phyloP scores from a whole-genome alignment of 2,113 vertebrate genomes.

The Megaceryle torquata region DNA sequence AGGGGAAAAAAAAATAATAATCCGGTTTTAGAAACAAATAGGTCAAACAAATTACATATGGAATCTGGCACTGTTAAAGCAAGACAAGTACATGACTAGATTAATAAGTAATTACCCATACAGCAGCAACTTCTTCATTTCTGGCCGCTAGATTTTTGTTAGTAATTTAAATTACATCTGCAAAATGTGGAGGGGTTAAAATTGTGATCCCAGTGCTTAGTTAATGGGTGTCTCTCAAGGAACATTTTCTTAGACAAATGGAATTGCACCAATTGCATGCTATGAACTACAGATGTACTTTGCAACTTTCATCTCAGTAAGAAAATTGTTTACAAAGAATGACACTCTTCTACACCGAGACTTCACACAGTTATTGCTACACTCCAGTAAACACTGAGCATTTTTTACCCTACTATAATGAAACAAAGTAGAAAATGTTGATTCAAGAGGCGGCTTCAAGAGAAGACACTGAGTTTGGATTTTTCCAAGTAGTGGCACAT shows the following conservation, averaged over 20 bases:
- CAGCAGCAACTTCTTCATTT: neutral
- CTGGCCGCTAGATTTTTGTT: neutral
- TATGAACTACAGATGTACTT: neutral
- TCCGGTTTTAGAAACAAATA: slow-evolving; percentile 15
- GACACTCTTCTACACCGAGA: neutral
- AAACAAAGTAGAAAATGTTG: neutral
- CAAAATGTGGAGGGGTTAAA: neutral
- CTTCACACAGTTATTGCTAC: neutral
- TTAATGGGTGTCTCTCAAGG: neutral
- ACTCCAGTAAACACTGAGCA: neutral
- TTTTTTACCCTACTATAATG: neutral
- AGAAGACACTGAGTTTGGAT: neutral
- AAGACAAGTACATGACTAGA: neutral
- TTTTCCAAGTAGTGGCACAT: neutral
- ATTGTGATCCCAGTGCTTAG: neutral
- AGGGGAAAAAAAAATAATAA: neutral
- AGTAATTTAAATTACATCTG: neutral
- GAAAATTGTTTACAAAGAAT: rapidly evolving
- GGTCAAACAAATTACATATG: slow-evolving; percentile 23
- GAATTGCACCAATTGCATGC: neutral
- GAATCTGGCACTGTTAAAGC: slow-evolving; percentile 2
- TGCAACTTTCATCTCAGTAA: neutral
- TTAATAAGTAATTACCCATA: neutral
- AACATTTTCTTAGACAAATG: neutral
- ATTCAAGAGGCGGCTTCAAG: neutral